A percentile compares a stretch with the other conserved stretches of the same genome.
Conservation (phyloP, 2,888 invertebrate genomes). For the Anoncus sp. region DNA sequence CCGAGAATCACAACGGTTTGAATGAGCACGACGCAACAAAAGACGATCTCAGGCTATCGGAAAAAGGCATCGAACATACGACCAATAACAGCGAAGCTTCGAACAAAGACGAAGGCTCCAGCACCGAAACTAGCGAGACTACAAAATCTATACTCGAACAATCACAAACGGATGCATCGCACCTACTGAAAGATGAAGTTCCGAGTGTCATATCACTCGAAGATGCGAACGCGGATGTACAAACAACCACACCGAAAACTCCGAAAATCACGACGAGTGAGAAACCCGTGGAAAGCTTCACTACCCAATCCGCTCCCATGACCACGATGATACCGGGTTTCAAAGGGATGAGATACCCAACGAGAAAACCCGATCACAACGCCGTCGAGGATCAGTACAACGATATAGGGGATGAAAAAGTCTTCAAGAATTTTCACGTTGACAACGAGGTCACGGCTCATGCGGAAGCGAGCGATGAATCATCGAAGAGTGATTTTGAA, state of each 20-base stretch:
- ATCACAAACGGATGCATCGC: conserved; percentile 1
- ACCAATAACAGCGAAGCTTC: conserved; percentile 24
- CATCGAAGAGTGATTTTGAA: conserved; percentile 33
- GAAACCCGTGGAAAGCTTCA: conserved; percentile 26
- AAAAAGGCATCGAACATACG: neutral
- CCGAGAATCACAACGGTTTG: conserved; percentile 40
- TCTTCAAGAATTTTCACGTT: conserved; percentile 68
- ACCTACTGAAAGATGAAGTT: conserved; percentile 12
- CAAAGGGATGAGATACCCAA: conserved; percentile 2
- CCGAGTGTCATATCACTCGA: conserved; percentile 48
- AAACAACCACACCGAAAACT: conserved; percentile 11
- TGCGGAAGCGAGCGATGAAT: conserved; percentile 36
- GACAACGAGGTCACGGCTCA: conserved; percentile 50
- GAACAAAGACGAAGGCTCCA: neutral
- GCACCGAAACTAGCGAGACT: neutral
- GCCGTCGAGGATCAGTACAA: conserved; percentile 80
- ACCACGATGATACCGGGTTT: conserved; percentile 35
- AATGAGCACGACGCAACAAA: conserved; percentile 43
- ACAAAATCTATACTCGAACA: conserved; percentile 5
- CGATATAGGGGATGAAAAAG: conserved; percentile 77
- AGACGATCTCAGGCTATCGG: conserved; percentile 50
- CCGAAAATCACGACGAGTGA: conserved; percentile 27
- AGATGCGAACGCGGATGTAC: conserved; percentile 8
- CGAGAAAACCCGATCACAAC: conserved; percentile 73
- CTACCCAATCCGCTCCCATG: conserved; percentile 53